Percentiles rank a stretch among this genome's conserved stretches.
Evolutionary conservation across 2,113 vertebrate species (phyloP).

Genomic region (Promerops cafer): DNA sequence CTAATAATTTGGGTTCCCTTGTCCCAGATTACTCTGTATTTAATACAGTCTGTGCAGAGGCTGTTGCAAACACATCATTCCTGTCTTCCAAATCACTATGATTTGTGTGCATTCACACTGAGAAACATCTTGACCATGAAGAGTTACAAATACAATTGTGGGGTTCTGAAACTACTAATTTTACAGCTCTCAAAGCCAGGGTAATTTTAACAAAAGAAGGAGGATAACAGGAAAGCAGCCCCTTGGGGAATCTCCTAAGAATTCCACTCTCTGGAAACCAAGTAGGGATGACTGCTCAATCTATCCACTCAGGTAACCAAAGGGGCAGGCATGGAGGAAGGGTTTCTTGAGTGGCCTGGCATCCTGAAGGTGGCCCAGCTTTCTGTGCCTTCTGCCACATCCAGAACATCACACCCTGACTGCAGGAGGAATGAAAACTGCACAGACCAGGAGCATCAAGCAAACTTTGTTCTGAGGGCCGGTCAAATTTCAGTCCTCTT

Average conservation of each 20-base stretch:
- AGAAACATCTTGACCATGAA: not conserved
- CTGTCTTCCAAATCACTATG: not conserved
- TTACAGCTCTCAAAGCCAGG: not conserved
- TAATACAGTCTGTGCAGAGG: not conserved
- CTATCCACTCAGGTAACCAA: not conserved
- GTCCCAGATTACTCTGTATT: not conserved
- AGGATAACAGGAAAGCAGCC: not conserved
- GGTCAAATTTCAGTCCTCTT: not conserved
- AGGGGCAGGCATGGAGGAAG: not conserved
- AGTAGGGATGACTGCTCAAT: accelerated
- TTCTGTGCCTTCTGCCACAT: not conserved
- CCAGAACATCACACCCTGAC: not conserved
- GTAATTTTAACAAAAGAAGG: not conserved
- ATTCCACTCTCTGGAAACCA: not conserved
- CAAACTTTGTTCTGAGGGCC: not conserved
- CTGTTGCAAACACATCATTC: not conserved
- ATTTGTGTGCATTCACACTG: not conserved
- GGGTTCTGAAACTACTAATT: not conserved
- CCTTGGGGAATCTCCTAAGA: not conserved
- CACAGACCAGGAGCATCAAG: not conserved
- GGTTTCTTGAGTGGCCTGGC: no score
- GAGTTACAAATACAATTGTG: not conserved
- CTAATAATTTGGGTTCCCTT: not conserved
- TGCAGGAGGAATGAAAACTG: not conserved
- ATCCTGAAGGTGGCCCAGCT: not conserved